These are phyloP conservation scores for Pelobates fuscus DNA, from an alignment of 2,113 vertebrate genomes.

Conservation along the genomic window DNA sequence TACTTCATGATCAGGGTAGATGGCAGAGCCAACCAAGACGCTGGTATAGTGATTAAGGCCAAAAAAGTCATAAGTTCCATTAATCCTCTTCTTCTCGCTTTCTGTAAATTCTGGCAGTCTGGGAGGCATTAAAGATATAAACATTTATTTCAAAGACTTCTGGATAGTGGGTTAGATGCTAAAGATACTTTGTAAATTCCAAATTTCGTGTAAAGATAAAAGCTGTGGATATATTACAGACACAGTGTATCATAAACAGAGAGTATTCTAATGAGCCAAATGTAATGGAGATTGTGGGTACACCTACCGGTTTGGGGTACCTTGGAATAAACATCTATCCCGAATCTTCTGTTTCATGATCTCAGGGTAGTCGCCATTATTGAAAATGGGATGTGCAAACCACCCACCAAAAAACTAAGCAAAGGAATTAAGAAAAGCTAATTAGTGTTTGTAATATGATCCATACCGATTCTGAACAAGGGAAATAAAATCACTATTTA, in stretches of 20 bases:
- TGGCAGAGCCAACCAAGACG: slow-evolving; percentile 76
- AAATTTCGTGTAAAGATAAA: too few species aligned
- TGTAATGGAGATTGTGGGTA: too few species aligned
- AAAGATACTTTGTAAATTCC: too few species aligned
- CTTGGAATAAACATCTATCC: slow-evolving; percentile 81
- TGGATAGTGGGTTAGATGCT: too few species aligned
- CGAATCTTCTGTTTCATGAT: slow-evolving; percentile 85
- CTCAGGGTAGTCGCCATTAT: slow-evolving; percentile 87
- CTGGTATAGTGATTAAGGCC: slow-evolving; percentile 96
- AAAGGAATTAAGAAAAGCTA: slow-evolving; percentile 31
- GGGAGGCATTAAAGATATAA: background rate
- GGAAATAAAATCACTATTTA: too few species aligned
- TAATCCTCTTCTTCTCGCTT: slow-evolving; percentile 83
- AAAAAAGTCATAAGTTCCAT: slow-evolving; percentile 91
- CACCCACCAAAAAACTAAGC: slow-evolving; percentile 88
- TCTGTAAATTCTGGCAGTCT: slow-evolving; percentile 93
- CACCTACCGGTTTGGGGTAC: slow-evolving; percentile 77
- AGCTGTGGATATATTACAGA: too few species aligned
- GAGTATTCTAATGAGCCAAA: too few species aligned
- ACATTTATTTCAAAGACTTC: too few species aligned
- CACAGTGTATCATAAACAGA: too few species aligned
- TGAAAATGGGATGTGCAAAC: slow-evolving; percentile 94
- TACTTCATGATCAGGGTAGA: slow-evolving; percentile 65
- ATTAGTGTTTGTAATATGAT: background rate
- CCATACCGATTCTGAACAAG: too few species aligned